Evolutionary conservation across 2,113 vertebrate species (phyloP).

Genomic region (Fulica atra): DNA sequence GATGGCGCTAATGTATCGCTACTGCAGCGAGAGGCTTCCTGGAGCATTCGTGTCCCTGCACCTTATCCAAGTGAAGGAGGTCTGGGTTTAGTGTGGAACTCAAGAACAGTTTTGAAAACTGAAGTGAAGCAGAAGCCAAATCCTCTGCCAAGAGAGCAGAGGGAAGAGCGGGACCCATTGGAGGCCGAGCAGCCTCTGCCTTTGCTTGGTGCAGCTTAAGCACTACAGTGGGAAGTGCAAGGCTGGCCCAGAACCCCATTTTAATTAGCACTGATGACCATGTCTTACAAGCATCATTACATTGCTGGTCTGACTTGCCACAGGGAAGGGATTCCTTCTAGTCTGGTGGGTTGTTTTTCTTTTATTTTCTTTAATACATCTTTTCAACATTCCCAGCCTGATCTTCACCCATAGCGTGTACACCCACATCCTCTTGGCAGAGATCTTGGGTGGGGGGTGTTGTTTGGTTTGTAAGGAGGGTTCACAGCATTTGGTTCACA

Average conservation of each 20-base stretch:
- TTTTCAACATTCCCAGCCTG: neutral
- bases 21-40: neutral
- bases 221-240: fast-evolving
- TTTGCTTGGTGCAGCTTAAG: neutral
- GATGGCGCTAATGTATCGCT: neutral
- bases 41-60: fast-evolving
- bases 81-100: neutral
- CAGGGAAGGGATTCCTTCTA: neutral
- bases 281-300: neutral
- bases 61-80: fast-evolving
- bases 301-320: neutral
- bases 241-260: neutral
- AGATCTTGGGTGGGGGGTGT: neutral
- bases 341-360: neutral
- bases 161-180: neutral
- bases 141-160: fast-evolving
- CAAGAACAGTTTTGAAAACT: neutral
- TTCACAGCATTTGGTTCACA: neutral
- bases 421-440: neutral
- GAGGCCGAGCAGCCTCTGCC: neutral
- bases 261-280: neutral
- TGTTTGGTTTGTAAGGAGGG: neutral
- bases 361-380: neutral
- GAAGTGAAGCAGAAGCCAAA: neutral
- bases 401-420: neutral